Base-by-base conservation (phyloP, 1,140 invertebrate genomes). In the Heterodera carotae region DNA sequence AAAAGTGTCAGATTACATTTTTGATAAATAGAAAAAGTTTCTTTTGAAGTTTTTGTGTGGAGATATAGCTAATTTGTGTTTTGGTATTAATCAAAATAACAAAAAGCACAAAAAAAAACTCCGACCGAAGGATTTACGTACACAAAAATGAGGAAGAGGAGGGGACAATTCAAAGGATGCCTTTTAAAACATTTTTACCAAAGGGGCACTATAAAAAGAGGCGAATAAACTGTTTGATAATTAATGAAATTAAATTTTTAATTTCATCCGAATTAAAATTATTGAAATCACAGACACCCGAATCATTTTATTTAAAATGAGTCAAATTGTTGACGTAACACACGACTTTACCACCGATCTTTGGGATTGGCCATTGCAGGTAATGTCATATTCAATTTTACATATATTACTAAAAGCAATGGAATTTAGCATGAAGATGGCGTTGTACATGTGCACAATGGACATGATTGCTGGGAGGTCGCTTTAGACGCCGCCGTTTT, bases 401-500 rank as follows among this genome's bases (percentile, higher is more conserved):
- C 15, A 5, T 48, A 22, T 22, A 5, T 18, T 0, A 56, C 22
- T 22, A n/a, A 53, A 36, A 22, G 4, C 5, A 22, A 5, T 18
- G 0, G 22, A 18, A 1, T 48, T 56, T 56, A 74, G 36, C 72
- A 74, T n/a, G 59, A 74, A 15, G 72, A 74, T 25, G 83, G 83
- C 27, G 82, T 84, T 75, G 80, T 84, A 6, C 74, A 81, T 25
- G 78, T 86, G 48, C 67, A 71, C 43, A 86, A 87, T 76, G 81
- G 78, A 22, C 34, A 36, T 8, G 84, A 87, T 22, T 84, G 84
- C 48, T 86, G 84, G 79, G 82, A 86, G 76, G 85, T 87, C 64
- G 85, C 82, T 59, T 76, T 86, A 36, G 85, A 86, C 69, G 84
- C 73, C 34, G 82, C 84, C 56, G 85, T 78, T 73, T 86, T 86